Evolutionary conservation across 2,113 vertebrate genomes (phyloP), one percentile per base, ranked within the genome.

Genomic region (Tetraodon nigroviridis): DNA sequence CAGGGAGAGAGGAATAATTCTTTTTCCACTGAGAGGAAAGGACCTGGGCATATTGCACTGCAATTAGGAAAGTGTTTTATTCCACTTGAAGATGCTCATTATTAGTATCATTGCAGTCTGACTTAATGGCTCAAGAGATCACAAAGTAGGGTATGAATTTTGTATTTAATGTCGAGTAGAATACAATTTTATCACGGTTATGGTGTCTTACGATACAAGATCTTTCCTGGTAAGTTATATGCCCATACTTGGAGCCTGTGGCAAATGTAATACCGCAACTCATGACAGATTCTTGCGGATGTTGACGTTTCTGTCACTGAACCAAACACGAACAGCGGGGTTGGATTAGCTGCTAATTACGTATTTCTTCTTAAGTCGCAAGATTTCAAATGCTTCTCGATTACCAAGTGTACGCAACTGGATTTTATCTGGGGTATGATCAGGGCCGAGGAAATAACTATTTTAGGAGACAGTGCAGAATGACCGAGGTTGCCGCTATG

Each of bases 391-490:
- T 5, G 18, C 21, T 21, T 15, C 2, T 13, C 11, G 17, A 14
- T 45, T n/a, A 8, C 54, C 42, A 7, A 20, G 55, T 41, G 3
- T 59, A 2, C 27, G 45, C 10, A 68, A 24, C 27, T 16, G 16
- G 66, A 48, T 59, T 81, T 67, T 44, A 54, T 56, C 55, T 19
- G 17, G 62, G 49, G 4, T 8, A 19, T 37, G 14, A 59, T 64
- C 41, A 17, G 22, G 12, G 46, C 37, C 24, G 46, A 60, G 64
- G 64, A 73, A 71, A 68, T 75, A 16, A 16, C 51, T 45, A 48
- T 61, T 74, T 42, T 8, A 55, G 55, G 32, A 73, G 66, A 74
- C 75, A 73, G 71, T 27, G 21, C 22, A 73, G 63, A 61, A 73
- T 60, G 56, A 65, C 59, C 51, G 61, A 69, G 54, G 55, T 41